Base-by-base conservation (phyloP, 1,140 invertebrate genomes). In the Eupristina koningsbergeri region DNA sequence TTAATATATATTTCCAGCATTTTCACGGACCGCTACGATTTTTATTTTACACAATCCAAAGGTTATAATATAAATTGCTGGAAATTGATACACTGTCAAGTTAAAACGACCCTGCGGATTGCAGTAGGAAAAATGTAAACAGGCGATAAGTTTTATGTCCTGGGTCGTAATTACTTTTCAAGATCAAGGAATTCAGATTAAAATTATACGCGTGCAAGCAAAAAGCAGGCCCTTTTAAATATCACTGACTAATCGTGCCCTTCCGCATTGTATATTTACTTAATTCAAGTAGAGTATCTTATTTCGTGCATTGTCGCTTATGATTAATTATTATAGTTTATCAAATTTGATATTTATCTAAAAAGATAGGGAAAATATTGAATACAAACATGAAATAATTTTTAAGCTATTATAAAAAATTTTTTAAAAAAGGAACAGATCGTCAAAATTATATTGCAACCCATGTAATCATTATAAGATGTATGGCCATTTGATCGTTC, bases 11-110 rank as follows among this genome's bases (percentile, higher is more conserved):
- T 71, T 71, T 31, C 1, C 41, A 71, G 36, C 41, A 41, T 71
- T 71, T 71, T 71, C 67, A n/a, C 6, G 39, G 67, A 5, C 5
- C 22, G 19, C 13, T 19, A 36, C 36, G 67, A 71, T 41, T 71
- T 41, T 41, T 71, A 71, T n/a, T n/a, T n/a, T n/a, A n/a, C n/a
- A n/a, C n/a, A n/a, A n/a, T n/a, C n/a, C 36, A 71, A 71, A 41
- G 67, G 67, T 71, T 71, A 71, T 71, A 71, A 71, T 71, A 71
- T 71, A 71, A 71, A 71, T 41, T 71, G 67, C n/a, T 17, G 39
- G 39, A 39, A 69, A 19, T 9, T 26, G 67, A 39, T 69, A 29
- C 5, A 22, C 17, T 69, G 17, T 17, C 22, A 17, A 71, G 36
- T 71, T 71, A 71, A n/a, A n/a, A 71, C 67, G 67, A 71, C 39